Conservation (phyloP, 2,888 invertebrate species). For the Lithophane leautieri region DNA sequence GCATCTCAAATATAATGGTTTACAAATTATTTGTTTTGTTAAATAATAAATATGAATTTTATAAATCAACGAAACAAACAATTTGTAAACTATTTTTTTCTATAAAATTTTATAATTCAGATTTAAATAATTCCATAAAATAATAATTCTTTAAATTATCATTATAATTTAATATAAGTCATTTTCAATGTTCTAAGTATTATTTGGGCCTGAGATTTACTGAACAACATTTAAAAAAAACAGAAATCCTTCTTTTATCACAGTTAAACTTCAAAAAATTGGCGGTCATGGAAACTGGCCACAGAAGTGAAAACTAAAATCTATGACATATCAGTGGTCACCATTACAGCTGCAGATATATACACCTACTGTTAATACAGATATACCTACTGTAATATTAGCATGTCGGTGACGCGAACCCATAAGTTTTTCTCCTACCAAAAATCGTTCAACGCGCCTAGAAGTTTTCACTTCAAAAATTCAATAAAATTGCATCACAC, state of each 20-base stretch:
- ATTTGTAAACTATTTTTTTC: not conserved
- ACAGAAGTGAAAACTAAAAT: not conserved
- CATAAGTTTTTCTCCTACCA: not conserved
- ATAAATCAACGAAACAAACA: not conserved
- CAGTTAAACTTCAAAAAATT: too few species aligned
- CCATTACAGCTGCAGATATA: not conserved
- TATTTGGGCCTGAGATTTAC: not conserved
- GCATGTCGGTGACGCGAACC: not conserved
- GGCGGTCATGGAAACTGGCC: too few species aligned
- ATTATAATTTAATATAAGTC: too few species aligned
- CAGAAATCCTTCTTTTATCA: not conserved
- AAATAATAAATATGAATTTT: not conserved
- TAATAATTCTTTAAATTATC: too few species aligned
- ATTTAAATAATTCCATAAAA: too few species aligned
- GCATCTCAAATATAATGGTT: not conserved
- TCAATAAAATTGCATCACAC: slow-evolving; percentile 33
- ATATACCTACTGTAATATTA: not conserved
- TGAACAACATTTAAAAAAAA: not conserved
- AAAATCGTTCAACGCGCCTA: not conserved
- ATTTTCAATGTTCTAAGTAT: not conserved
- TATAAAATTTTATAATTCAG: not conserved
- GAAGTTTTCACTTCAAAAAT: not conserved
- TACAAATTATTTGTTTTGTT: not conserved
- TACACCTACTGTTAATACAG: not conserved
- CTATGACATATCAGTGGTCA: not conserved